Evolutionary conservation across 2,113 vertebrate species (phyloP).

Genomic region (Herpailurus yagouaroundi): DNA sequence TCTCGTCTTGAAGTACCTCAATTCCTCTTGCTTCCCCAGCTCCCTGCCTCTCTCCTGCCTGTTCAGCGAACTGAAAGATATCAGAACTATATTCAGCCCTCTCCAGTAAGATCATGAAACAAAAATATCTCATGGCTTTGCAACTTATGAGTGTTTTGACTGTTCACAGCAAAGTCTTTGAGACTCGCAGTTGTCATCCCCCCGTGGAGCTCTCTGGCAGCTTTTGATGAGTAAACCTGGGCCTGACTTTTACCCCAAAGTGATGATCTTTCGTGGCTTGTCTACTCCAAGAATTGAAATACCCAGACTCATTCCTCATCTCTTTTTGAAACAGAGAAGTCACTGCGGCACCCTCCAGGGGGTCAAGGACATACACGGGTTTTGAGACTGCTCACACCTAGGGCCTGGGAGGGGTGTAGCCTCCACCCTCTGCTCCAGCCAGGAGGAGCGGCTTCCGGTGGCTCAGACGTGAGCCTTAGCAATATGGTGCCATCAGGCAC

Average conservation of each 20-base stretch:
- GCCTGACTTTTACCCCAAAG: constrained; percentile 21
- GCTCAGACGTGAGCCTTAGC: background rate
- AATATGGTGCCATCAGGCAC: rapidly evolving
- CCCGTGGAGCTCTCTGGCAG: background rate
- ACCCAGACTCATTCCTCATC: background rate
- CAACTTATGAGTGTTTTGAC: constrained; percentile 60
- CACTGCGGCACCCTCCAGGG: rapidly evolving
- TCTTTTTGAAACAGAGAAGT: constrained; percentile 3
- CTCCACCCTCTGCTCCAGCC: background rate
- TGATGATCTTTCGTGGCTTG: constrained; percentile 51
- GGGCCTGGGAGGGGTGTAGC: rapidly evolving
- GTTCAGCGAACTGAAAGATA: constrained; percentile 55
- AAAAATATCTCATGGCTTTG: constrained; percentile 61
- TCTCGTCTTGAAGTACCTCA: constrained; percentile 53
- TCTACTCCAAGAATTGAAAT: constrained; percentile 30
- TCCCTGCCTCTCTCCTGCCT: constrained; percentile 41
- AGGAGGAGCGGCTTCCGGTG: background rate
- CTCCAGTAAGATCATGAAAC: constrained; percentile 64
- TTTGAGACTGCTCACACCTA: background rate
- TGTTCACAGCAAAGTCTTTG: constrained; percentile 7
- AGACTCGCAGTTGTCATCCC: background rate
- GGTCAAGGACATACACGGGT: background rate
- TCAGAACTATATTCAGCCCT: constrained; percentile 59
- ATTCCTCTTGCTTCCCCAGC: constrained; percentile 67
- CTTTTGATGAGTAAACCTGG: constrained; percentile 59